A percentile compares a stretch with the other conserved stretches of the same genome.
Conservation (phyloP, 1,140 invertebrate species). For the Physella acuta region DNA sequence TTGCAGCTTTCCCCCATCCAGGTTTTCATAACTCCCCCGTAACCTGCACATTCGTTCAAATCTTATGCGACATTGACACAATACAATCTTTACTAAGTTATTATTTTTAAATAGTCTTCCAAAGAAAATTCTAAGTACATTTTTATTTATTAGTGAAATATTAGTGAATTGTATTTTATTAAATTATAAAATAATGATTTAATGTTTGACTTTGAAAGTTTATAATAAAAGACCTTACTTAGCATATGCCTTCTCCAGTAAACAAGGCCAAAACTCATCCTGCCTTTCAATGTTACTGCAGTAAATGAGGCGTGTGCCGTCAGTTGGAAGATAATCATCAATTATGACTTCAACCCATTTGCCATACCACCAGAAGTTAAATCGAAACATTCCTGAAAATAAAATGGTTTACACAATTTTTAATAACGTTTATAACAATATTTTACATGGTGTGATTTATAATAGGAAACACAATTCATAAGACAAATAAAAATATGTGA, state of each 20-base stretch:
- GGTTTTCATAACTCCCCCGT: constrained; percentile 64
- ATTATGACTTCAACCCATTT: constrained; percentile 76
- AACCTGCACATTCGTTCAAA: constrained; percentile 51
- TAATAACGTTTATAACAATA: not conserved
- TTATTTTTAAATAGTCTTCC: no score
- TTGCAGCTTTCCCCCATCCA: constrained; percentile 66
- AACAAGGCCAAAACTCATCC: constrained; percentile 86
- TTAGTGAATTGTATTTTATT: no score
- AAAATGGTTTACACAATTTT: not conserved
- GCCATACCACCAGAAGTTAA: constrained; percentile 78
- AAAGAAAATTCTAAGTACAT: no score
- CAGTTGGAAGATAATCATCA: constrained; percentile 72
- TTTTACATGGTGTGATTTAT: no score
- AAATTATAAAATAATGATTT: no score
- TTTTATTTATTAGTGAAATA: no score
- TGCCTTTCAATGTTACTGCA: constrained; percentile 51
- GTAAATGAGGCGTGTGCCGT: constrained; percentile 62
- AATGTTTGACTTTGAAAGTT: no score
- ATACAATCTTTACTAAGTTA: no score
- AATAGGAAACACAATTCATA: no score
- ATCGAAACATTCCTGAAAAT: constrained; percentile 64
- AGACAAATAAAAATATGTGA: no score
- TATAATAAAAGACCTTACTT: constrained; percentile 67
- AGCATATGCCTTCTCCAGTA: constrained; percentile 97
- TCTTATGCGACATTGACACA: not conserved